Evolutionary conservation across 2,797 vertebrate species (phyloP).

Genomic region (Sciurus vulgaris): DNA sequence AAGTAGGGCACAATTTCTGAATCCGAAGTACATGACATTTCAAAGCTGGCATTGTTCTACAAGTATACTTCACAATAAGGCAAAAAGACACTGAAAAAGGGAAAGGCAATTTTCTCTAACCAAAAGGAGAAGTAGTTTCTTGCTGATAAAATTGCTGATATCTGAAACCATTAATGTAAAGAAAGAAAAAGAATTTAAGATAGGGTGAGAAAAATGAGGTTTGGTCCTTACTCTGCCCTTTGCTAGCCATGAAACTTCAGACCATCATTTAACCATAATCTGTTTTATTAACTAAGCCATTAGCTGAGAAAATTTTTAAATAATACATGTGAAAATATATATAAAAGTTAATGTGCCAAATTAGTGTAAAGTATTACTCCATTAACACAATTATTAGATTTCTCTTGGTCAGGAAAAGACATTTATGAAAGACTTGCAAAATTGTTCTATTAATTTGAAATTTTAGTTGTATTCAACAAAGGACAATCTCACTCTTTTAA

Average conservation of each 20-base stretch:
- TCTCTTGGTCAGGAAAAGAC: constrained; percentile 45
- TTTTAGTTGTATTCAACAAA: not conserved
- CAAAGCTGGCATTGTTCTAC: constrained; percentile 59
- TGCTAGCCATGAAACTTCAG: constrained; percentile 9
- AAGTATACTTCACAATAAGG: constrained; percentile 68
- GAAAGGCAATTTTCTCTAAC: constrained; percentile 69
- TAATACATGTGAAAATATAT: not conserved
- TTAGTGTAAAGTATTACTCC: constrained; percentile 44
- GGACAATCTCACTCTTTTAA: constrained; percentile 51
- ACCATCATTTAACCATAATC: constrained; percentile 1
- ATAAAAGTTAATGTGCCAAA: constrained; percentile 47
- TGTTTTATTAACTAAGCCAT: constrained; percentile 49
- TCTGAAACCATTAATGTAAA: constrained; percentile 63
- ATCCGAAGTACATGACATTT: constrained; percentile 61
- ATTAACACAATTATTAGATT: constrained; percentile 41
- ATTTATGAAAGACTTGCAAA: constrained; percentile 38
- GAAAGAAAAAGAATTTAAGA: constrained; percentile 64
- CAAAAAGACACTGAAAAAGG: constrained; percentile 61
- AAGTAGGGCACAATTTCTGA: constrained; percentile 43
- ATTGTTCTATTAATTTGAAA: constrained; percentile 39
- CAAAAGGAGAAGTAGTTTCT: constrained; percentile 66
- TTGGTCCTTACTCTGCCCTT: not conserved
- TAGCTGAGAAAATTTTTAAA: constrained; percentile 58
- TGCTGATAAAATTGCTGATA: constrained; percentile 68
- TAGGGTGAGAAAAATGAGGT: constrained; percentile 1